phyloP scores from a whole-genome alignment of 2,113 vertebrate genomes.

The Lophius piscatorius region DNA sequence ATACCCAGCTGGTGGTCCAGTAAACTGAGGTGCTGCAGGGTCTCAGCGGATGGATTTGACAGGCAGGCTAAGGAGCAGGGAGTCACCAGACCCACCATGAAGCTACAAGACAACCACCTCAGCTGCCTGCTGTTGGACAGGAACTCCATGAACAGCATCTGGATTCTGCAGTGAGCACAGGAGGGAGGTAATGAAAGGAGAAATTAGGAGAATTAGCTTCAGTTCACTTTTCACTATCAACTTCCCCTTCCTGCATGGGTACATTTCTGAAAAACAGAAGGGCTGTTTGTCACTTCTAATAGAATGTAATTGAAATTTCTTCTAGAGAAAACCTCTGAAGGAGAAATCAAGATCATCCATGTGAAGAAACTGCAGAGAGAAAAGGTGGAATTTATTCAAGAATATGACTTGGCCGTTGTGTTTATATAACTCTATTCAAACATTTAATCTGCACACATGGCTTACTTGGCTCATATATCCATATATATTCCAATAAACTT shows the following conservation, averaged over 20 bases:
- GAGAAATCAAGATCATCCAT: no score
- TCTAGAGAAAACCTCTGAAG: no score
- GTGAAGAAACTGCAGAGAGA: no score
- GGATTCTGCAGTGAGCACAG: conserved; percentile 84
- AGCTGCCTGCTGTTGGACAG: conserved; percentile 94
- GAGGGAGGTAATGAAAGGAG: neutral
- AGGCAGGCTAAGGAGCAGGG: conserved; percentile 90
- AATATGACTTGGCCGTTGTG: no score
- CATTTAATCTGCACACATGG: no score
- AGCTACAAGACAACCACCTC: conserved; percentile 94
- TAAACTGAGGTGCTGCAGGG: conserved; percentile 94
- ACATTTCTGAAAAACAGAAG: no score
- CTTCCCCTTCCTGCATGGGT: neutral
- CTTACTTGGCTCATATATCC: no score
- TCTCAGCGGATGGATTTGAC: conserved; percentile 90
- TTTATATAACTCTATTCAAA: no score
- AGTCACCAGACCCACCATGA: conserved; percentile 95
- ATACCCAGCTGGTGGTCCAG: conserved; percentile 90
- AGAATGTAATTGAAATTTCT: no score
- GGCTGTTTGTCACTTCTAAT: no score
- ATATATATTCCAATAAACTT: no score
- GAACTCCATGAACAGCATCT: conserved; percentile 94
- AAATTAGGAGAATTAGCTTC: conserved; percentile 8
- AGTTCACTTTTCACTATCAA: neutral
- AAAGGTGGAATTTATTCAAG: no score